Evolutionary conservation across 2,888 invertebrate species (phyloP).

Genomic region (Meliscaeva auricollis): DNA sequence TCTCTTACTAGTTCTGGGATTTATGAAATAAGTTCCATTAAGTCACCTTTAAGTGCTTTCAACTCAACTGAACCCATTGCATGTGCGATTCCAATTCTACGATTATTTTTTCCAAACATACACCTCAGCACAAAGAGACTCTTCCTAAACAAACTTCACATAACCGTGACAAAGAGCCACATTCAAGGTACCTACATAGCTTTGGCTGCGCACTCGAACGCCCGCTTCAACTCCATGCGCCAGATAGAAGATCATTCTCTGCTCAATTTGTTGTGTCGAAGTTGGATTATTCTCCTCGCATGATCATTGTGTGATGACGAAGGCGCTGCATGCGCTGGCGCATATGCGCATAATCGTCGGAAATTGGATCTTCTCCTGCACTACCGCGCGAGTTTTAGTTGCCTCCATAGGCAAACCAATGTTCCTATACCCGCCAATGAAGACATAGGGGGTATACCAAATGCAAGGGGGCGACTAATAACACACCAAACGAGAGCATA

Average conservation of each 20-base stretch:
- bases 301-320: conserved; percentile 19
- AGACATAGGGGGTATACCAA: neutral
- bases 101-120: conserved; percentile 45
- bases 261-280: conserved; percentile 53
- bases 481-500: conserved; percentile 72
- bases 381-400: conserved; percentile 17
- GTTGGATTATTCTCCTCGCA: conserved; percentile 62
- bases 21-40: too few relatives aligned
- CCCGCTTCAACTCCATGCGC: conserved; percentile 19
- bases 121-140: neutral
- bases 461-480: conserved; percentile 48
- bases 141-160: conserved; percentile 52
- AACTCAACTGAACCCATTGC: conserved; percentile 35
- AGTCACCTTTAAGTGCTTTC: conserved; percentile 29
- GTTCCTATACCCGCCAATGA: neutral
- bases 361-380: conserved; percentile 68
- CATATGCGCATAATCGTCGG: conserved; percentile 68
- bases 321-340: conserved; percentile 23
- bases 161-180: conserved; percentile 55
- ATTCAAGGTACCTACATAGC: neutral
- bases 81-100: conserved; percentile 64
- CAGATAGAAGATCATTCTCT: conserved; percentile 38
- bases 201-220: neutral
- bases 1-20: too few relatives aligned
- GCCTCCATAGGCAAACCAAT: conserved; percentile 6